A percentile compares a stretch with the other conserved stretches of the same genome.
Conservation (phyloP, 2,113 vertebrate genomes). For the Drymodes brunneopygia region DNA sequence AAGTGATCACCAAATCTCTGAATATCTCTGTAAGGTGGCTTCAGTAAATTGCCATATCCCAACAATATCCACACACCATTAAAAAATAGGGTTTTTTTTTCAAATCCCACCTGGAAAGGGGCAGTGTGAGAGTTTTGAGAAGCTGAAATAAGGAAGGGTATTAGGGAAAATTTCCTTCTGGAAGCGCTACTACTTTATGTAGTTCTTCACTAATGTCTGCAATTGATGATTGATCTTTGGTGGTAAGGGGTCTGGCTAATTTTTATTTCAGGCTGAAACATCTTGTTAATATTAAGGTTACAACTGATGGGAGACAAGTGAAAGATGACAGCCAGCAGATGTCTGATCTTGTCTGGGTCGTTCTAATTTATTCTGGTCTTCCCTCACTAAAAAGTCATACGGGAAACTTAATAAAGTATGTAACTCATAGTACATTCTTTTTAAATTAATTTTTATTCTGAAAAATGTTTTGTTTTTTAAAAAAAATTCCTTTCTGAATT, state of each 20-base stretch:
- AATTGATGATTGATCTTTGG: neutral
- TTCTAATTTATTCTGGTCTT: slow-evolving; percentile 44
- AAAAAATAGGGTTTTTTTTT: neutral
- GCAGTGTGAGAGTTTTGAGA: neutral
- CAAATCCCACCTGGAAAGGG: neutral
- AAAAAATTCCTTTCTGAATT: neutral
- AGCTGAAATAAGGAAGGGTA: neutral
- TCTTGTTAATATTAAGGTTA: slow-evolving; percentile 17
- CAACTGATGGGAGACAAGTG: neutral
- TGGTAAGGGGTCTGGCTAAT: neutral
- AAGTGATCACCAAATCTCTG: neutral
- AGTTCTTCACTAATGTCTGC: neutral
- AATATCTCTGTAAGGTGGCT: neutral
- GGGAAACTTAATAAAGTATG: neutral
- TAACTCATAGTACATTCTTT: neutral
- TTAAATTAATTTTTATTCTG: neutral
- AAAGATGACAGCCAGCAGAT: slow-evolving; percentile 31
- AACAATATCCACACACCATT: neutral
- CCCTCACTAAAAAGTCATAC: neutral
- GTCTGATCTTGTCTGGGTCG: neutral
- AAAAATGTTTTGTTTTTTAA: neutral
- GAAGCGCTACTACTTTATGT: neutral
- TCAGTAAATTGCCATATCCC: neutral
- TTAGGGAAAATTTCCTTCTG: neutral
- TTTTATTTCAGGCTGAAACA: slow-evolving; percentile 27